These are phyloP conservation scores for Drosophila oshimai DNA, from an alignment of 1,140 invertebrate genomes.

Conservation along the genomic window DNA sequence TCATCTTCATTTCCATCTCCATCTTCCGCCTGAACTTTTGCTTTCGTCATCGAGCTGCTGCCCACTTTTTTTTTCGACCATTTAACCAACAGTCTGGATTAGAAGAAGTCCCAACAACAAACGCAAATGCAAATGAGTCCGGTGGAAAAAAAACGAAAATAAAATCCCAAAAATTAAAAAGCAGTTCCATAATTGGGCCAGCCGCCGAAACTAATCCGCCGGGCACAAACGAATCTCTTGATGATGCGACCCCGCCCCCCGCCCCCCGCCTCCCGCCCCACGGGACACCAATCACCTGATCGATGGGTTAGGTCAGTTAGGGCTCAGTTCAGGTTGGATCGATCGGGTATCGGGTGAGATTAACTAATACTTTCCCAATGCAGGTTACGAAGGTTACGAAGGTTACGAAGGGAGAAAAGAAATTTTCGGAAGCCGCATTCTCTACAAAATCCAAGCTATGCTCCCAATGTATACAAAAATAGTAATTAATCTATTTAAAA, in stretches of 20 bases:
- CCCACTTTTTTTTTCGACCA: neutral
- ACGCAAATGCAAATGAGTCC: constrained; percentile 29
- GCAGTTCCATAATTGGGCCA: constrained; percentile 53
- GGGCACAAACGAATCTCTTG: constrained; percentile 15
- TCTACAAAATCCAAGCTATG: too few species aligned
- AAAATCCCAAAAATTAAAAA: constrained; percentile 44
- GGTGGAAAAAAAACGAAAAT: constrained; percentile 43
- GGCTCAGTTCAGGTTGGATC: neutral
- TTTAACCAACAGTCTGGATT: neutral
- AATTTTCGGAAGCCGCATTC: too few species aligned
- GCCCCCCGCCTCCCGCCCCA: too few species aligned
- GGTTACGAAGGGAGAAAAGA: too few species aligned
- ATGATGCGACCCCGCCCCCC: constrained; percentile 5
- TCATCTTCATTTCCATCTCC: neutral
- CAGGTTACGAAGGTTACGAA: too few species aligned
- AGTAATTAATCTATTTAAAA: too few species aligned
- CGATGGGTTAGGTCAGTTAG: constrained; percentile 27
- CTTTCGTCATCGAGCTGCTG: constrained; percentile 24
- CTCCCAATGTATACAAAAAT: too few species aligned
- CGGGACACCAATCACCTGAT: neutral
- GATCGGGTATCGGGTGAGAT: neutral
- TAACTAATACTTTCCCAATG: neutral
- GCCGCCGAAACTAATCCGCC: constrained; percentile 24
- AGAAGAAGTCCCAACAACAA: constrained; percentile 16
- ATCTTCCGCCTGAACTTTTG: neutral